A percentile compares a stretch with the other conserved stretches of the same genome.
phyloP scores from a whole-genome alignment of 2,113 vertebrate species.

The Zeus faber region DNA sequence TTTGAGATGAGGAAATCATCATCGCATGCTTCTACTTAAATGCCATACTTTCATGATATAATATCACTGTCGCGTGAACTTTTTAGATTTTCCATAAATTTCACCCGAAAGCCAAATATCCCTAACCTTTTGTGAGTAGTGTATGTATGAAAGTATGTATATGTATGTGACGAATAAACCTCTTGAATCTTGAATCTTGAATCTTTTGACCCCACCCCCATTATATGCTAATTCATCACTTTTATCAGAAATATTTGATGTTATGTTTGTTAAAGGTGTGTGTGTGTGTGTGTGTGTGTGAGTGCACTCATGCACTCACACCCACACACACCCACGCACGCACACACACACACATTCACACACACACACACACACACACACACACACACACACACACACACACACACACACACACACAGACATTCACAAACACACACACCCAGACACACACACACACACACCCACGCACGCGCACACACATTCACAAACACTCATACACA shows the following conservation, averaged over 20 bases:
- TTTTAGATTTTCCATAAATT: too few species aligned
- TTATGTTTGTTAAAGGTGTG: not conserved
- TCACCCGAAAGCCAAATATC: too few species aligned
- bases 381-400: not conserved
- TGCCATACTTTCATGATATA: too few species aligned
- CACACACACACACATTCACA: not conserved
- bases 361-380: not conserved
- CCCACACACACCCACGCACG: not conserved
- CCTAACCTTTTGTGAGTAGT: too few species aligned
- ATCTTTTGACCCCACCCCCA: slow-evolving; percentile 7
- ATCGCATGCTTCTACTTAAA: too few species aligned
- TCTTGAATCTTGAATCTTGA: too few species aligned
- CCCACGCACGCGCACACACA: not conserved
- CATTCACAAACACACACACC: too few species aligned
- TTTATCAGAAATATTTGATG: slow-evolving; percentile 32
- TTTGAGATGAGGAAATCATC: too few species aligned
- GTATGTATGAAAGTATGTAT: too few species aligned
- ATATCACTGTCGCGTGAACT: too few species aligned
- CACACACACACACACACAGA: not conserved
- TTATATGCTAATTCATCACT: slow-evolving; percentile 21
- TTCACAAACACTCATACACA: not conserved
- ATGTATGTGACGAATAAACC: too few species aligned
- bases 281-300: not conserved
- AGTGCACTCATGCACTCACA: not conserved
- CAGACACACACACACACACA: too few species aligned